These are phyloP conservation scores for Eidolon dupreanum DNA, from an alignment of 2,797 vertebrate genomes.

Conservation along the genomic window DNA sequence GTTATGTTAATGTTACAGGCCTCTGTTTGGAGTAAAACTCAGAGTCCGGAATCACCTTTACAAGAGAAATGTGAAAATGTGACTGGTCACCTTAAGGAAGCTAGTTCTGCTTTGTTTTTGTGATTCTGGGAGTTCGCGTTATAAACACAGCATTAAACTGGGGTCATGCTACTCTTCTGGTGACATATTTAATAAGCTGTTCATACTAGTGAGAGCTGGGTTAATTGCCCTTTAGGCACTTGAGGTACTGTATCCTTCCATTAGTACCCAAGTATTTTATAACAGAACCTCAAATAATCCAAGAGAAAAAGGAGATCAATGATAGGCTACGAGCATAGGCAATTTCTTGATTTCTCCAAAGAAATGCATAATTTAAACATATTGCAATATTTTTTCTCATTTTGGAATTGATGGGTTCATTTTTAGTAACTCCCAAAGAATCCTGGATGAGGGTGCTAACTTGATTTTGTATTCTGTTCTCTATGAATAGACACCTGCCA, in stretches of 20 bases:
- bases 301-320: constrained; percentile 22
- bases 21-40: background rate
- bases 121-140: constrained; percentile 26
- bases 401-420: background rate
- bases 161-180: background rate
- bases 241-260: background rate
- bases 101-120: background rate
- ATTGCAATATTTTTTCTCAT: background rate
- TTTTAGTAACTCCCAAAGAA: background rate
- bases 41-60: background rate
- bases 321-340: background rate
- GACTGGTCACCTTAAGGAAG: background rate
- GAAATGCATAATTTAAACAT: constrained; percentile 12
- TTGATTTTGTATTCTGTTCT: background rate
- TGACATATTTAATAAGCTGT: background rate
- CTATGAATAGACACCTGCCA: background rate
- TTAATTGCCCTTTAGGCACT: background rate
- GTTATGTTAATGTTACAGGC: background rate
- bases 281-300: background rate
- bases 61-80: constrained; percentile 1
- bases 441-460: background rate
- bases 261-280: background rate
- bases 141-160: background rate
- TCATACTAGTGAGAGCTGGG: background rate
- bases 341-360: constrained; percentile 44